Percentiles rank a stretch among this genome's conserved stretches.
Conservation (phyloP, 2,888 invertebrate species). For the Mylabris sibirica region DNA sequence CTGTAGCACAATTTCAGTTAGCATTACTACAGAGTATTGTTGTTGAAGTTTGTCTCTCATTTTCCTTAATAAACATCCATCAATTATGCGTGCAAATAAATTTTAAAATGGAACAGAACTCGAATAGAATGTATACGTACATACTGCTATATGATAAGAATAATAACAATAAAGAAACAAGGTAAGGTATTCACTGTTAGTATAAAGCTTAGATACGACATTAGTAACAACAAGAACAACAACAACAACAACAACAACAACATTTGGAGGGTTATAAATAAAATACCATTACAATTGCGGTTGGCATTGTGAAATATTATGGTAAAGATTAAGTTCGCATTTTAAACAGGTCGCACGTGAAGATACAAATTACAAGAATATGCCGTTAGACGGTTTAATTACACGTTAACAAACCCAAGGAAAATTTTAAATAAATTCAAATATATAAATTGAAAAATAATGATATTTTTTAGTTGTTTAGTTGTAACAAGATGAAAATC, state of each 20-base stretch:
- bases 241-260: neutral
- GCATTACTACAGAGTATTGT: too few relatives aligned
- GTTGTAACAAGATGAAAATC: too few relatives aligned
- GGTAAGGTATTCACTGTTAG: neutral
- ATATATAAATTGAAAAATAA: neutral
- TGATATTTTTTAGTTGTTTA: too few relatives aligned
- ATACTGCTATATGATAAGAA: neutral
- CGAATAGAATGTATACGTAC: neutral
- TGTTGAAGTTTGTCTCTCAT: neutral
- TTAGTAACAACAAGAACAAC: neutral
- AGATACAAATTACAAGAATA: constrained; percentile 13
- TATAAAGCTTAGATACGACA: neutral
- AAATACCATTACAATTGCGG: constrained; percentile 14
- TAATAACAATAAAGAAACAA: neutral
- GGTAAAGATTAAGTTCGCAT: constrained; percentile 14
- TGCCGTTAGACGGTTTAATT: constrained; percentile 12
- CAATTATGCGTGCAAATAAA: neutral
- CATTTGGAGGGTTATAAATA: constrained; percentile 1
- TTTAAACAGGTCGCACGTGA: constrained; percentile 16
- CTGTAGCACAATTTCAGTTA: too few relatives aligned
- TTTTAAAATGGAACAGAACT: neutral
- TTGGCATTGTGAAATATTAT: constrained; percentile 13
- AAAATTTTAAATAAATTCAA: neutral
- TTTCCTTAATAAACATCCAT: neutral
- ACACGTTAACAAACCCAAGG: neutral